Base-by-base conservation (phyloP, 2,888 invertebrate species). In the Adineta ricciae region DNA sequence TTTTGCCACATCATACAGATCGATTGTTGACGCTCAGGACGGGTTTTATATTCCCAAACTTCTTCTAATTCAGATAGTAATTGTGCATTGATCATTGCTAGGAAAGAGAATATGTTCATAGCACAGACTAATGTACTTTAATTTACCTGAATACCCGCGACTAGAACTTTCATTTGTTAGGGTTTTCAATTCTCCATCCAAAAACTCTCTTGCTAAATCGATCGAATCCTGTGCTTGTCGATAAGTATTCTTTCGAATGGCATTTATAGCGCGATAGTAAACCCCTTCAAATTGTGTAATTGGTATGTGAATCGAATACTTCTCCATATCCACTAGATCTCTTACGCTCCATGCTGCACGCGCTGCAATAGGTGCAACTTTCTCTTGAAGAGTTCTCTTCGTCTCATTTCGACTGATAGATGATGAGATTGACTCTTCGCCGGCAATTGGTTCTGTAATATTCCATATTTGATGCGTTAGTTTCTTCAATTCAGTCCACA, bases 51-150 rank as follows among this genome's bases (percentile, higher is more conserved):
- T 88, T 97, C 96, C 85, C 99, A 96, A 0, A 96, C 95, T 91
- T 99, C 99, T 90, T 99, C 99, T 85, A 99, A 91, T 90, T 99
- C 99, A 0, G 97, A 95, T 84, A 99, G 91, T 92, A 98, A 95
- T 90, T 99, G 99, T 0, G 97, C 97, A 87, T 95, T 95, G 0
- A 99, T 96, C 94, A 99, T 86, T 8, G 73, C 73, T 46, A 46
- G 11, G 11, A 36, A 73, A 5, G 38, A 7, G 5, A 73, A 73
- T 4, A 24, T 46, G 11, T 46, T 46, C 46, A 46, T 8, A 46
- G 5, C 5, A 46, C 5, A 5, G 11, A 46, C 8, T 46, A 5
- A 5, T 46, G 5, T 46, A 8, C 46, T 36, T 38, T 36, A 83
- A 73, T 21, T 38, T 38, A 38, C 84, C 83, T n/a, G 46, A 82